A percentile compares a stretch with the other conserved stretches of the same genome.
phyloP scores from a whole-genome alignment of 1,140 invertebrate genomes.

The Cheumatopsyche charites region DNA sequence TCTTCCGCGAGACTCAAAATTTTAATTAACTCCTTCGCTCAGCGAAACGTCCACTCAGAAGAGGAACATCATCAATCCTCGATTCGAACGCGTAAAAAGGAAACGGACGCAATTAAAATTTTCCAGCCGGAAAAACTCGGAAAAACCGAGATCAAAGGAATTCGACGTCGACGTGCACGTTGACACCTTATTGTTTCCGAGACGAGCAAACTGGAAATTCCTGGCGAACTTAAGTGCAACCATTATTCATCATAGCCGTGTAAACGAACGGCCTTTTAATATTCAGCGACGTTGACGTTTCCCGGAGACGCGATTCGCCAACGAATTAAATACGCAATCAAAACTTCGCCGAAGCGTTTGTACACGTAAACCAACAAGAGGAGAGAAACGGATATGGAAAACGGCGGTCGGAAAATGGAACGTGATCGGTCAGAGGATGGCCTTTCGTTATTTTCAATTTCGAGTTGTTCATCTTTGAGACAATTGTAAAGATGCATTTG shows the following conservation, averaged over 20 bases:
- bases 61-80: too few species aligned
- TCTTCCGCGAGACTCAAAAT: too few species aligned
- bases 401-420: background rate
- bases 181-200: conserved; percentile 34
- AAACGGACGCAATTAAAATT: too few species aligned
- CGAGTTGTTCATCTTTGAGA: too few species aligned
- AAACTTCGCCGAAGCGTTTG: conserved; percentile 23
- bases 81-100: too few species aligned
- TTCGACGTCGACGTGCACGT: background rate
- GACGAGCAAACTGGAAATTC: conserved; percentile 26
- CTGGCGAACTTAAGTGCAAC: conserved; percentile 9
- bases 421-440: background rate
- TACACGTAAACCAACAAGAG: conserved; percentile 22
- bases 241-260: conserved; percentile 22
- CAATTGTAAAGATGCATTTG: too few species aligned
- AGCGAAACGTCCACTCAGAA: too few species aligned
- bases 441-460: too few species aligned
- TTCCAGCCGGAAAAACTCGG: too few species aligned
- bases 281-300: conserved; percentile 9
- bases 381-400: conserved; percentile 20
- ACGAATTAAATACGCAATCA: conserved; percentile 25
- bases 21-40: too few species aligned
- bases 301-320: conserved; percentile 19
- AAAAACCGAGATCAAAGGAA: conserved; percentile 4
- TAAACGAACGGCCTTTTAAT: background rate